Conservation (phyloP, 2,113 vertebrate genomes). For the Ovibos moschatus region DNA sequence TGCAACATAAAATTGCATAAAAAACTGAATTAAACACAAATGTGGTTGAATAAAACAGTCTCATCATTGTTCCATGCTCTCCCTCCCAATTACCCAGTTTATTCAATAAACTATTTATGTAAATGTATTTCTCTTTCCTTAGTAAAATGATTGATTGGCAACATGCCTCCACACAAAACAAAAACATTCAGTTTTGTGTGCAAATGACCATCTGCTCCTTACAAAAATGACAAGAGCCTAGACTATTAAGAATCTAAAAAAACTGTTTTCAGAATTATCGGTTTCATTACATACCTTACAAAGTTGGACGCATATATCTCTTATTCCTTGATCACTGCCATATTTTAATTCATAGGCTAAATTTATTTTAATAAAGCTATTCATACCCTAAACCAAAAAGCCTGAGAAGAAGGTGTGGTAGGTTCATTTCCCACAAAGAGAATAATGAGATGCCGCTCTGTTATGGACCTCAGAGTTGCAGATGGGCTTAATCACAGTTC, state of each 20-base stretch:
- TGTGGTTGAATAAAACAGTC: background rate
- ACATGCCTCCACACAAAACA: background rate
- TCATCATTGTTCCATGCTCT: background rate
- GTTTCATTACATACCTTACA: background rate
- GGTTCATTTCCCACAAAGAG: background rate
- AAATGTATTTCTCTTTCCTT: background rate
- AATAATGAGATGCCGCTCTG: background rate
- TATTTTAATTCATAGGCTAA: background rate
- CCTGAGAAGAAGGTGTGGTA: background rate
- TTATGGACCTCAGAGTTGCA: conserved; percentile 17
- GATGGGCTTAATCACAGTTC: conserved; percentile 29
- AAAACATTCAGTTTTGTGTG: background rate
- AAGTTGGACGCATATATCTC: rapidly evolving
- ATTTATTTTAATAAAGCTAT: background rate
- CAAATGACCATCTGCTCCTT: background rate
- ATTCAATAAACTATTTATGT: background rate
- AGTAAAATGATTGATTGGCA: background rate
- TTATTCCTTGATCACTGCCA: background rate
- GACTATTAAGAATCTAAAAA: background rate
- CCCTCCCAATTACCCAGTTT: background rate
- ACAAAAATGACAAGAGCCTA: background rate
- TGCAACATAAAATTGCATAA: background rate
- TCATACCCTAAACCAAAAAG: background rate
- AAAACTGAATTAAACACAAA: background rate
- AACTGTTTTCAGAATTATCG: background rate